Base-by-base conservation (phyloP, 2,888 invertebrate species). In the Megalurothrips usitatus region DNA sequence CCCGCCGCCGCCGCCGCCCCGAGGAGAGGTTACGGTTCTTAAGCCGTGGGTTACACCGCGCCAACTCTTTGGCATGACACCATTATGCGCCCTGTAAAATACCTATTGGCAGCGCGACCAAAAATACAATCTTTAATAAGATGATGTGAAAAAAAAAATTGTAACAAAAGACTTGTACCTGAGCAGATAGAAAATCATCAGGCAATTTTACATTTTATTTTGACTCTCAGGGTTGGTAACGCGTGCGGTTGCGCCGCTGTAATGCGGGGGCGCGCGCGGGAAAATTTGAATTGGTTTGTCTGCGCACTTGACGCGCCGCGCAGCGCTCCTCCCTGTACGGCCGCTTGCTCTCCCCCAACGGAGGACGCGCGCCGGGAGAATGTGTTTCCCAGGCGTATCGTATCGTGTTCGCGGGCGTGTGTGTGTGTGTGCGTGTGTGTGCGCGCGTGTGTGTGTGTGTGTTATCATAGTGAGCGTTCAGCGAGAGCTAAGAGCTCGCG, bases 381-480 rank as follows among this genome's bases (percentile, higher is more conserved):
- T n/a, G 58, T 75, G 26, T 75, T 58, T 58, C 23, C 68, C 68
- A 75, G 26, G 68, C 68, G 58, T 58, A 58, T 58, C 11, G 58
- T 58, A n/a, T 58, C 34, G 34, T 43, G 34, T 58, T 58, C 58
- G 58, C 58, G 58, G 58, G 58, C 17, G 34, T 43, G 34, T 43
- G 34, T 6, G 34, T 43, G 34, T 6, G 34, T 17, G 58, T n/a
- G 58, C 17, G 34, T 43, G 34, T 43, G 34, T 6, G 34, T 43
- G 34, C 34, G 34, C 6, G 34, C 6, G 34, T 6, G 34, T 43
- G 34, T 17, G 58, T 17, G 58, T 58, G 23, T 12, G 10, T 75
- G 68, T 75, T 75, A 75, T 75, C 68, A 75, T 26, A 75, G 23
- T 11, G 68, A 58, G 58, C 58, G 58, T 19, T 58, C 58, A 58